These are phyloP conservation scores for Melangyna quadrimaculata DNA, from an alignment of 2,888 invertebrate genomes.

Conservation along the genomic window DNA sequence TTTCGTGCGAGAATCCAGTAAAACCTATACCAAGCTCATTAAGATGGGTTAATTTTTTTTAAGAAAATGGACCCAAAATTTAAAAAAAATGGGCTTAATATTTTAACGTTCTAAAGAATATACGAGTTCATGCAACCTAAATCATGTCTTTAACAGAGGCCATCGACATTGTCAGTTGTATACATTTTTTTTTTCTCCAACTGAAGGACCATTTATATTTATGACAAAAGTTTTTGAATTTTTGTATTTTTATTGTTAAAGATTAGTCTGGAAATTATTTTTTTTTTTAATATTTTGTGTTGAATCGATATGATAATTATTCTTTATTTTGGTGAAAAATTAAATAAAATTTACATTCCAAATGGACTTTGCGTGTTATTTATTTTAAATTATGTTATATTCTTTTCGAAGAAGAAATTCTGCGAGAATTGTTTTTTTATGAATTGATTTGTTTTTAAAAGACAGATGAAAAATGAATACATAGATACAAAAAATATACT, in stretches of 20 bases:
- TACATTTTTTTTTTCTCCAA: background rate
- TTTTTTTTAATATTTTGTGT: background rate
- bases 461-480: background rate
- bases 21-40: no score
- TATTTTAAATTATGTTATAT: background rate
- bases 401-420: background rate
- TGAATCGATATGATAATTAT: conserved; percentile 1
- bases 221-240: background rate
- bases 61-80: no score
- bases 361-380: background rate
- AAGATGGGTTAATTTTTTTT: no score
- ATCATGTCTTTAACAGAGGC: background rate
- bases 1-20: no score
- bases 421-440: background rate
- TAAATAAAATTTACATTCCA: background rate
- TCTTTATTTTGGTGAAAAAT: background rate
- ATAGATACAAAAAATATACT: background rate
- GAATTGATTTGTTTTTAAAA: background rate
- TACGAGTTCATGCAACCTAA: background rate
- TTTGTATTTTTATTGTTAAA: background rate
- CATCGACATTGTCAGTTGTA: background rate
- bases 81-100: no score
- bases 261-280: conserved; percentile 1
- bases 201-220: background rate
- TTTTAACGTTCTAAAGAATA: no score